phyloP scores from a whole-genome alignment of 53 echinoderm and acorn worm genomes.

The Stichopus horrens region DNA sequence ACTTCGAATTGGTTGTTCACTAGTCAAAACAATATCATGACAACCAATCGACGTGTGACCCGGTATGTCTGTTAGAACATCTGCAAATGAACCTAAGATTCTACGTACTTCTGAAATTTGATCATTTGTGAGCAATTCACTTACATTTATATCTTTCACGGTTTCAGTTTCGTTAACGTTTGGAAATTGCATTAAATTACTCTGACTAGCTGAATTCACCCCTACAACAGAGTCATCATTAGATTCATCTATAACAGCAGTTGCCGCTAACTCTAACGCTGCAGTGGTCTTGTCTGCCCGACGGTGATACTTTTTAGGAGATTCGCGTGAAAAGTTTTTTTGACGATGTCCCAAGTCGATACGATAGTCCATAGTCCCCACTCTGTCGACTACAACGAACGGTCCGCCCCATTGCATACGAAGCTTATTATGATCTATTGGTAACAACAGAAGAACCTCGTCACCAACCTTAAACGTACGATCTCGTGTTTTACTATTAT shows the following conservation, averaged over 20 bases:
- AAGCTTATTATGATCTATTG: slow-evolving; percentile 64
- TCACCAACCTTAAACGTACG: slow-evolving; percentile 53
- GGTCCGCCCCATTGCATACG: slow-evolving; percentile 52
- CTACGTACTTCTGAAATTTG: slow-evolving; percentile 12
- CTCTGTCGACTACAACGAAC: neutral
- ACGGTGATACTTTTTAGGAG: slow-evolving; percentile 22
- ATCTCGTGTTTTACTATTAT: slow-evolving; percentile 48
- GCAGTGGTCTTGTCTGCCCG: neutral
- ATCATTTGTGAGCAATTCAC: neutral
- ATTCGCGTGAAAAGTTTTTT: slow-evolving; percentile 25
- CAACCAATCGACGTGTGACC: slow-evolving; percentile 15
- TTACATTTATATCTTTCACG: slow-evolving; percentile 5
- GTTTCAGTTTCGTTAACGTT: neutral
- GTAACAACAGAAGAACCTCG: slow-evolving; percentile 55
- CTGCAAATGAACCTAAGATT: slow-evolving; percentile 24
- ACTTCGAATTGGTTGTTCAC: slow-evolving; percentile 35
- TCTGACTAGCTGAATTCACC: neutral
- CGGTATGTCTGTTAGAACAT: slow-evolving; percentile 44
- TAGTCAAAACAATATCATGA: slow-evolving; percentile 32
- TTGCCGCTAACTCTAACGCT: neutral
- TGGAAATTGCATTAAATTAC: slow-evolving; percentile 3
- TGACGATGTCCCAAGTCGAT: neutral
- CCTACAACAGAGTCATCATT: neutral
- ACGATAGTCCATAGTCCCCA: slow-evolving; percentile 27
- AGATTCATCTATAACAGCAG: slow-evolving; percentile 11